Conservation (phyloP, 2,888 invertebrate species). For the Eilema depressum region DNA sequence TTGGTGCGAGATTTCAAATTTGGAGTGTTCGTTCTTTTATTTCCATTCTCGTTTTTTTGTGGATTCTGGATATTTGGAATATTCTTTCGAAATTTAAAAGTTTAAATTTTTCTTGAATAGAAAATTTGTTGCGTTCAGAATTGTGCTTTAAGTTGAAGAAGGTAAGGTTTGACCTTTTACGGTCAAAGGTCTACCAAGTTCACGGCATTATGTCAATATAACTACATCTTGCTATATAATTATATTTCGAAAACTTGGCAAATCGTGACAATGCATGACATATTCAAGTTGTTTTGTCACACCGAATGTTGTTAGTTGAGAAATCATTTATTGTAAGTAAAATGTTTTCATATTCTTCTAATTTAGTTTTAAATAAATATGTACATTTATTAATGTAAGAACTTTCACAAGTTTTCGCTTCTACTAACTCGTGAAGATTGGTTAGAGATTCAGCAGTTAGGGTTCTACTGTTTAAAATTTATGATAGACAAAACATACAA, state of each 20-base stretch:
- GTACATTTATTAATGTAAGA: not conserved
- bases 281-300: slow-evolving; percentile 28
- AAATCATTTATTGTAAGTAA: slow-evolving; percentile 25
- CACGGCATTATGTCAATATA: not conserved
- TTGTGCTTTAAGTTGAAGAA: slow-evolving; percentile 32
- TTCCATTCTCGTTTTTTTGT: slow-evolving; percentile 38
- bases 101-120: not conserved
- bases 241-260: slow-evolving; percentile 9
- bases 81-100: slow-evolving; percentile 38
- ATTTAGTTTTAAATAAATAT: slow-evolving; percentile 1
- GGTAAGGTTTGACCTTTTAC: slow-evolving; percentile 18
- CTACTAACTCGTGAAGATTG: not conserved
- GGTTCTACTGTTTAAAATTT: not conserved
- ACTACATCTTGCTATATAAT: not conserved
- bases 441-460: not conserved
- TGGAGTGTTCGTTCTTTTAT: slow-evolving; percentile 28
- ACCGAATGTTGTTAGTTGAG: slow-evolving; percentile 34
- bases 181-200: slow-evolving; percentile 26
- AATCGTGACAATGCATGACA: slow-evolving; percentile 23
- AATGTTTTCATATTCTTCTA: not conserved
- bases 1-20: slow-evolving; percentile 43
- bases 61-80: slow-evolving; percentile 28
- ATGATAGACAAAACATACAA: not conserved
- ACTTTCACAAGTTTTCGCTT: slow-evolving; percentile 7
- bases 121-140: slow-evolving; percentile 24